Conservation (phyloP, 2,888 invertebrate genomes). For the Sarcophaga rosellei region DNA sequence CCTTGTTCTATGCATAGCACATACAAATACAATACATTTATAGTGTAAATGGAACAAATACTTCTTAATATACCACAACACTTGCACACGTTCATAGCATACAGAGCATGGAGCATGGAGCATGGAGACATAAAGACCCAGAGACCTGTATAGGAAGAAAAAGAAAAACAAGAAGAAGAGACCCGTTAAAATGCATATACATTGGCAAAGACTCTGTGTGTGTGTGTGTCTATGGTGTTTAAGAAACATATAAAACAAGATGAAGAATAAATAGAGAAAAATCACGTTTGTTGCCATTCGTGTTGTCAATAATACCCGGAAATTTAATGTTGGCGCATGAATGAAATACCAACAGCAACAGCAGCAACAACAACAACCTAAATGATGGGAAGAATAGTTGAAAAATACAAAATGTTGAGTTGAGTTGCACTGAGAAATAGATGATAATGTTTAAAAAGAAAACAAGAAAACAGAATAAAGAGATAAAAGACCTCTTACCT, state of each 20-base stretch:
- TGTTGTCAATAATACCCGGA: slow-evolving; percentile 66
- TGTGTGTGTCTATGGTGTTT: slow-evolving; percentile 22
- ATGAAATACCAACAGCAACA: slow-evolving; percentile 25
- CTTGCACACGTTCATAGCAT: slow-evolving; percentile 3
- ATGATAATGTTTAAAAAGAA: slow-evolving; percentile 10
- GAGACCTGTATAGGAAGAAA: neutral
- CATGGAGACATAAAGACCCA: slow-evolving; percentile 33
- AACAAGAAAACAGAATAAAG: neutral
- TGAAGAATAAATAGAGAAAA: slow-evolving; percentile 56
- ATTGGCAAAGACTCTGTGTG: too few species aligned
- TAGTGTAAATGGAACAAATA: slow-evolving; percentile 1
- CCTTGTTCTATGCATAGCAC: neutral
- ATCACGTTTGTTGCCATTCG: slow-evolving; percentile 65
- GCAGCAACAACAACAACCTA: too few species aligned
- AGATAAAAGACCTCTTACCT: slow-evolving; percentile 11
- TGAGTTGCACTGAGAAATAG: neutral
- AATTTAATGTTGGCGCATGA: slow-evolving; percentile 62
- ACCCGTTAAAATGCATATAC: too few species aligned
- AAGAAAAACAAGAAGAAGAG: neutral
- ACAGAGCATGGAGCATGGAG: too few species aligned
- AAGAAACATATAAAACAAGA: slow-evolving; percentile 44
- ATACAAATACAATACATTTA: neutral
- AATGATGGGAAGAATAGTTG: neutral
- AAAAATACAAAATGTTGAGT: slow-evolving; percentile 4
- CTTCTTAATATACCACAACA: slow-evolving; percentile 29